Evolutionary conservation across 1,140 invertebrate species (phyloP), one percentile per base, ranked within the genome.

Genomic region (Melipona quadrifasciata): DNA sequence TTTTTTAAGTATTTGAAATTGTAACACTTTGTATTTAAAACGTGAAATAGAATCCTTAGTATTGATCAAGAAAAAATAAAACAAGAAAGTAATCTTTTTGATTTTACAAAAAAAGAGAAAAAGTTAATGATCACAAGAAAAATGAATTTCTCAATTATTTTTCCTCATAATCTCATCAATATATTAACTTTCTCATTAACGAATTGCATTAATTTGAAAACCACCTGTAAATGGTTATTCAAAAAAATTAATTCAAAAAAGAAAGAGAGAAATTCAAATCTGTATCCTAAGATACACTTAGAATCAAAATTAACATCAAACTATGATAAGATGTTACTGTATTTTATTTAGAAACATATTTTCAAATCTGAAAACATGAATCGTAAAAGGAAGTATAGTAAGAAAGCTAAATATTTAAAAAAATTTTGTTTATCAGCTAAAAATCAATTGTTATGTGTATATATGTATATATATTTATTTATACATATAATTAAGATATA

Each of bases 401-500:
- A 14, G 75, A 78, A 82, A 82, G 61, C 71, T 82, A 82, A 57
- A 14, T 65, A 51, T 70, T 31, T 65, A 65, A 58, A 71, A 78
- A 78, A 78, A 83, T n/a, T 61, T 78, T 78, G 58, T 78, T 78
- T 34, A 71, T 71, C 27, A 53, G 67, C 82, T 83, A 78, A 78
- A 83, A 83, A 58, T 58, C 17, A 78, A 78, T 70, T 68, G 17
- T 57, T 39, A 51, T n/a, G 39, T 64, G 57, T 55, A 71, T 76
- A 53, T 57, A 68, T 61, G 55, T 76, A 57, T 70, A 58, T 61
- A 64, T 71, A 58, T 55, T 39, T 64, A 78, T 80, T 53, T 73
- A 85, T 76, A 78, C 64, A 64, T 82, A 74, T 87, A 84, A 84
- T 51, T 87, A 84, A 86, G 77, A 88, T 81, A 73, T 85, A 85